Conservation (phyloP, 2,888 invertebrate genomes). For the Nomada flava region DNA sequence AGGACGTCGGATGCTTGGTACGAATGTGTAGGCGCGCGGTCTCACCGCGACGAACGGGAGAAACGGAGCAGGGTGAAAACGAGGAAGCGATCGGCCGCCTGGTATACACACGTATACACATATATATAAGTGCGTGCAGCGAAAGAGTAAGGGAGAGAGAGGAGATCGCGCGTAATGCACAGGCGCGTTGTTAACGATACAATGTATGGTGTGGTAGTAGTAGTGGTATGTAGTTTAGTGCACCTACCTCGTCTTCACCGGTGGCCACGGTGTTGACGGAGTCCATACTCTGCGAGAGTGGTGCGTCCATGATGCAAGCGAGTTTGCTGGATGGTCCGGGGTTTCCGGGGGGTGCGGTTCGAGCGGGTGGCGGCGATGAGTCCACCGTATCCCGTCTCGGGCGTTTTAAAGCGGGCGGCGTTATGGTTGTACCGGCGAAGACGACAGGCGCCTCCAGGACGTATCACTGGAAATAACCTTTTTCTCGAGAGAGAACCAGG, state of each 20-base stretch:
- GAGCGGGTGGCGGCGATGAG: constrained; percentile 83
- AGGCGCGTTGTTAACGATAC: constrained; percentile 47
- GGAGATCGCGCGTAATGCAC: constrained; percentile 49
- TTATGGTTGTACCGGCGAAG: constrained; percentile 84
- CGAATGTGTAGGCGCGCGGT: constrained; percentile 59
- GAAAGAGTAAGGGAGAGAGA: neutral
- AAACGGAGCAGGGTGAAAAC: constrained; percentile 54
- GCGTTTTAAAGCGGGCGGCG: constrained; percentile 84
- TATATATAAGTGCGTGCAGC: constrained; percentile 8
- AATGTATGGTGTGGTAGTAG: constrained; percentile 11
- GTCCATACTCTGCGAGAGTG: constrained; percentile 98
- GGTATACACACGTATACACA: constrained; percentile 14
- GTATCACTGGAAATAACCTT: constrained; percentile 73
- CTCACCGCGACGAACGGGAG: constrained; percentile 40
- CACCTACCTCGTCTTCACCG: constrained; percentile 98
- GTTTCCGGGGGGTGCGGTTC: constrained; percentile 83
- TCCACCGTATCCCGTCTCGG: constrained; percentile 84
- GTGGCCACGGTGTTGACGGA: constrained; percentile 96
- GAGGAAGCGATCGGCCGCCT: constrained; percentile 60
- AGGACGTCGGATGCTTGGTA: constrained; percentile 43
- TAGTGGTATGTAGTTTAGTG: constrained; percentile 13
- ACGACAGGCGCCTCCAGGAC: constrained; percentile 84
- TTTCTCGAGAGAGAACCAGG: constrained; percentile 63
- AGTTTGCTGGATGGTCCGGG: constrained; percentile 81
- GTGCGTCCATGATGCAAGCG: constrained; percentile 88